Percentiles rank a stretch among this genome's conserved stretches.
These are phyloP conservation scores for Aleadryas rufinucha DNA, from an alignment of 2,113 vertebrate genomes.

Conservation along the genomic window DNA sequence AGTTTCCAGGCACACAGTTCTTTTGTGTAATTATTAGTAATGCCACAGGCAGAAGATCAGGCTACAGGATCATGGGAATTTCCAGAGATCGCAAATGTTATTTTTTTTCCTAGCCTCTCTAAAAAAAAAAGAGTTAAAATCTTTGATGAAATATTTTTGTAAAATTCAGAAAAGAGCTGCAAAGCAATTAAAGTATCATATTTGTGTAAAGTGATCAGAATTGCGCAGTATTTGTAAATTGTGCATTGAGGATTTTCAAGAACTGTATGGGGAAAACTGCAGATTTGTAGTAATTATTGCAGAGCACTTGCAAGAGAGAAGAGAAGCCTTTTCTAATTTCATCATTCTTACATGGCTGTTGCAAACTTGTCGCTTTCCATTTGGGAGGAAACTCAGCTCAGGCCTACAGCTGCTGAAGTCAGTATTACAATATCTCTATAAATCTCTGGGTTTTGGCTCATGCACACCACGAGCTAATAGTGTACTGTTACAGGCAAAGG, in stretches of 20 bases:
- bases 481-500: background rate
- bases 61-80: background rate
- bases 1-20: background rate
- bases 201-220: background rate
- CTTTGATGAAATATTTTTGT: background rate
- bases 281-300: background rate
- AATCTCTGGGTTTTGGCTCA: background rate
- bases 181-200: background rate
- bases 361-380: background rate
- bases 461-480: background rate
- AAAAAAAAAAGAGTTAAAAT: background rate
- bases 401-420: background rate
- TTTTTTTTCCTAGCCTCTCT: background rate
- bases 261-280: background rate
- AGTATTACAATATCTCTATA: background rate
- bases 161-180: background rate
- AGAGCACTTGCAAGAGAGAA: background rate
- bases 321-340: background rate
- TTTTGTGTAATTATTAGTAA: background rate
- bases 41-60: background rate
- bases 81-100: fast-evolving
- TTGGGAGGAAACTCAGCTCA: background rate
- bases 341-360: fast-evolving
- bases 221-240: background rate
- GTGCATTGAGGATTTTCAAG: background rate